Conservation (phyloP, 2,888 invertebrate genomes). For the Acanthosoma haemorrhoidale region DNA sequence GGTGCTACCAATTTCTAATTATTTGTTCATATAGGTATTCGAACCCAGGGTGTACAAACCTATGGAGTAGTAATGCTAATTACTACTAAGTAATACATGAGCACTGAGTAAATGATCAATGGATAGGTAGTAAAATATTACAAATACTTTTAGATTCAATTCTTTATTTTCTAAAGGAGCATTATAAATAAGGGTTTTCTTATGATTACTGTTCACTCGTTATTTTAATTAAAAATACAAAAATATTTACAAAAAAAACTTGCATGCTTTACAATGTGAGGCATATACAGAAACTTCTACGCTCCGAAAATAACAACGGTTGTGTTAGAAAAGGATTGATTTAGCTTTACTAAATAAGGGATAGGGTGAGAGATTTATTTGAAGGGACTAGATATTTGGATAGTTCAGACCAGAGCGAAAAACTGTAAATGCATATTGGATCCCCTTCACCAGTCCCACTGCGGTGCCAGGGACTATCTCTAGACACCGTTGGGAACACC, state of each 20-base stretch:
- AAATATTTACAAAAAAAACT: slow-evolving; percentile 1
- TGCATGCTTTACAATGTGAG: slow-evolving; percentile 7
- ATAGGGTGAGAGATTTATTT: background rate
- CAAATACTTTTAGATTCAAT: background rate
- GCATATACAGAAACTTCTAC: slow-evolving; percentile 7
- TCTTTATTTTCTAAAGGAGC: slow-evolving; percentile 24
- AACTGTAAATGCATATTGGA: slow-evolving; percentile 11
- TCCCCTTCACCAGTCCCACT: slow-evolving; percentile 24
- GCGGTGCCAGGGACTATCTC: background rate
- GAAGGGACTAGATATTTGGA: slow-evolving; percentile 18
- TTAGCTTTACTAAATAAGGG: background rate
- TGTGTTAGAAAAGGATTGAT: background rate
- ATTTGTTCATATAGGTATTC: no score
- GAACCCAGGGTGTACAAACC: no score
- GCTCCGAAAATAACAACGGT: background rate
- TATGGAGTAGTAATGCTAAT: no score
- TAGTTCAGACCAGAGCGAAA: background rate
- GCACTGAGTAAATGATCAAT: background rate
- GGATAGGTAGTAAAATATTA: background rate
- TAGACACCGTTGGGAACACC: slow-evolving; percentile 20
- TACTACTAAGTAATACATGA: no score
- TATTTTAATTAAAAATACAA: slow-evolving; percentile 8
- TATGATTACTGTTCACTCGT: slow-evolving; percentile 19
- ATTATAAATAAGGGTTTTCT: slow-evolving; percentile 17
- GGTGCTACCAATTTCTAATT: no score